Base-by-base conservation (phyloP, 2,797 vertebrate genomes). In the Triplophysa bombifrons region DNA sequence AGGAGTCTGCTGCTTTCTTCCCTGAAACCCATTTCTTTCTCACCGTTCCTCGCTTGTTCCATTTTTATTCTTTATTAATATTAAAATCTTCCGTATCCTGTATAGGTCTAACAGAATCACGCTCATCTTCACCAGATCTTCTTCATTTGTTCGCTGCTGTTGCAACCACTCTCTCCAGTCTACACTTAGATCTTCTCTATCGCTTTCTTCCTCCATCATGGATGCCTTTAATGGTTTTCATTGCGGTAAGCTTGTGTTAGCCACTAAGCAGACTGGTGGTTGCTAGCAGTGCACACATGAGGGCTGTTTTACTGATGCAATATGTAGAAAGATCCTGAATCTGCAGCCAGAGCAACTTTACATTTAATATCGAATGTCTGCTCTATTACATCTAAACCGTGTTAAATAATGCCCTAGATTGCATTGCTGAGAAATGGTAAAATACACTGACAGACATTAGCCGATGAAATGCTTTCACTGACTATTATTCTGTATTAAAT, bases 201-300 rank as follows among this genome's bases (percentile, higher is more conserved):
- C 20, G 41, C 73, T 63, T 63, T 74, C 38, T 60, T 68, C 20
- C 34, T 81, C 65, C 74, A 69, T 74, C 55, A 76, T 58, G 80
- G 56, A 73, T 63, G 2, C 9, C 67, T 77, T 61, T 64, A 76
- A 80, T 80, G 78, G 78, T 77, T 82, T 82, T 77, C 60, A 72
- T 67, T 80, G 78, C 61, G n/a, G 78, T 80, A 56, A 66, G 61
- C 8, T 20, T 65, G 34, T 20, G 69, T 64, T 78, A 65, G 58
- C 60, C 58, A 64, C 68, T 22, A 30, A 66, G 66, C 60, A 41
- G 46, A 64, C 48, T 72, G 46, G 46, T 78, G 56, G 66, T 25
- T 71, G 67, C 30, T 41, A 64, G 53, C 76, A 66, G 78, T 51
- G 55, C 50, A 56, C 63, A 73, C 50, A 67, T 17, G 10, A 71